Evolutionary conservation across 2,797 vertebrate species (phyloP), one percentile per base, ranked within the genome.

Genomic region (Myoxocephalus aenaeus): DNA sequence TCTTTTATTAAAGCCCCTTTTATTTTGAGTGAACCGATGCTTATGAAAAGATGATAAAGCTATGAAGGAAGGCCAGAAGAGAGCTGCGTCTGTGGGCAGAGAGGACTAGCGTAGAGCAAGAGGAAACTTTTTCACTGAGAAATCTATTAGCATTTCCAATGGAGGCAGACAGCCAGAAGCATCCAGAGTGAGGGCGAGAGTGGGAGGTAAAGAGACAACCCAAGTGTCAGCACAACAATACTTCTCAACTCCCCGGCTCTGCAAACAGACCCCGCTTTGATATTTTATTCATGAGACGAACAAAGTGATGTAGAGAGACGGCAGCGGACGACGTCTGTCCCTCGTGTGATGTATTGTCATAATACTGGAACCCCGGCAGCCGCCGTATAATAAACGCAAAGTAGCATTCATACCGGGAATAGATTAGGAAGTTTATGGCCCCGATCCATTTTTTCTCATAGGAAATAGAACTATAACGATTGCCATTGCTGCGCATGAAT

Each of bases 131-230:
- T 70, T 62, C 75, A 80, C 50, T 0, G 51, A 85, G 74, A 81
- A 86, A 61, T 86, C 69, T 70, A 92, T 93, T 93, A 89, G 87
- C 90, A 90, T 92, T 94, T 91, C 82, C 93, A 90, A 91, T 89
- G 64, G 65, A 59, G 65, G 81, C 65, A 84, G 81, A 86, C 75
- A 86, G 80, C 77, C 85, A 89, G 77, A 77, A 80, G 83, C 84
- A 81, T 68, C 76, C 34, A 77, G 76, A 87, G 80, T 65, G 76
- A 90, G 73, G 80, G 79, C 63, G 70, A 74, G 85, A 87, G 82
- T 81, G 86, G 91, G 86, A 84, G 87, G 86, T 36, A 77, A 81
- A 82, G 75, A 86, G 75, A 83, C 75, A 62, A 61, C 70, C 56
- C 11, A 42, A 73, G 79, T 82, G 83, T 88, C 88, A 85, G 77